A percentile compares a stretch with the other conserved stretches of the same genome.
These are phyloP conservation scores for Otolemur garnettii DNA, from an alignment of 2,113 vertebrate genomes.

Conservation along the genomic window DNA sequence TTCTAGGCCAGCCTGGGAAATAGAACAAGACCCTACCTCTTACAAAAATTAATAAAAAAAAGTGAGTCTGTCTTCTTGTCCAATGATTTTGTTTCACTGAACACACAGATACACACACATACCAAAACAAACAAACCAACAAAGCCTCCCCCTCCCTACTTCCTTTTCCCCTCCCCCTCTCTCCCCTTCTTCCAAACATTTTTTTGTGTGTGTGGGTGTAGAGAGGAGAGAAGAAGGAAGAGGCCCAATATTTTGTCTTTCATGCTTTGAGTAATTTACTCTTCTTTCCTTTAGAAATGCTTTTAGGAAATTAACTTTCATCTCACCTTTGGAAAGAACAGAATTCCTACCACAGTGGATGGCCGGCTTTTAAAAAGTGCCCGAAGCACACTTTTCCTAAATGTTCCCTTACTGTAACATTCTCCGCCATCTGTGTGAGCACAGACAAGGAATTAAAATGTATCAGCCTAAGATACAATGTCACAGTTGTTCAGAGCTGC, in stretches of 20 bases:
- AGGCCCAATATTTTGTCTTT: background rate
- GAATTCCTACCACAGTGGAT: background rate
- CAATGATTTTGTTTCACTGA: background rate
- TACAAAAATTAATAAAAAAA: conserved; percentile 26
- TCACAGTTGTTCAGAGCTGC: background rate
- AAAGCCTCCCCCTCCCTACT: background rate
- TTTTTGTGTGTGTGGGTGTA: background rate
- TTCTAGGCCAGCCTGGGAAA: too few relatives aligned
- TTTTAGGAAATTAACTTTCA: conserved; percentile 3
- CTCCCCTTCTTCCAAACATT: background rate
- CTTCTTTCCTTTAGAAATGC: background rate
- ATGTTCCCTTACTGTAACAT: background rate
- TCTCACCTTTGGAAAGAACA: conserved; percentile 4
- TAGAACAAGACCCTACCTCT: too few relatives aligned
- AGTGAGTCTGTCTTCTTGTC: background rate
- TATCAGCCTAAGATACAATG: conserved; percentile 28
- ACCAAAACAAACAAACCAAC: background rate
- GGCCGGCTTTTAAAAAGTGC: background rate
- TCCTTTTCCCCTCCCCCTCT: background rate
- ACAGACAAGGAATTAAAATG: background rate
- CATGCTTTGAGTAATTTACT: background rate
- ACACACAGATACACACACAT: background rate
- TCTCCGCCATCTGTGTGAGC: background rate
- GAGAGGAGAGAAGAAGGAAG: background rate
- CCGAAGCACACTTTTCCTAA: background rate